A percentile compares a stretch with the other conserved stretches of the same genome.
phyloP scores from a whole-genome alignment of 2,888 invertebrate species.

The Microctonus aethiopoides region DNA sequence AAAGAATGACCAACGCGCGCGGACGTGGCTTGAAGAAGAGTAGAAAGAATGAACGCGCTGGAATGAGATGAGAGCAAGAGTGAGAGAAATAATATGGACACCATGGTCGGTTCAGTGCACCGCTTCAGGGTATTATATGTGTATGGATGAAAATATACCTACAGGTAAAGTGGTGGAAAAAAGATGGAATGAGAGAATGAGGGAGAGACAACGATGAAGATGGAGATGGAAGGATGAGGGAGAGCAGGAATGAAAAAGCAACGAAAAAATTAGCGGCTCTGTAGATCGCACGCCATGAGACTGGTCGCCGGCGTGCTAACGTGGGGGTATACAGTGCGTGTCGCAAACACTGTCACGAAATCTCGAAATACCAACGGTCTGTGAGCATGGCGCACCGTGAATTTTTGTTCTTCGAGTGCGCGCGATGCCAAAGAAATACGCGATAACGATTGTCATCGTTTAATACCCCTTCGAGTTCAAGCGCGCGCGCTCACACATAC shows the following conservation, averaged over 20 bases:
- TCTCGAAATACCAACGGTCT: constrained; percentile 36
- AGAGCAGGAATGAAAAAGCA: constrained; percentile 51
- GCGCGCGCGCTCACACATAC: too few relatives aligned
- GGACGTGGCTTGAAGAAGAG: constrained; percentile 13
- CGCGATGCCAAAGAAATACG: constrained; percentile 17
- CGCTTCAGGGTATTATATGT: constrained; percentile 9
- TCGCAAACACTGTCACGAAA: constrained; percentile 49
- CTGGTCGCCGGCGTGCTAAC: constrained; percentile 25
- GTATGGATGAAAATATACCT: constrained; percentile 12
- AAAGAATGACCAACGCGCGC: constrained; percentile 51
- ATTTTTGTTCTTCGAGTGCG: constrained; percentile 19
- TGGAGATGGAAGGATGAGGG: constrained; percentile 33
- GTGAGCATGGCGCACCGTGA: constrained; percentile 8
- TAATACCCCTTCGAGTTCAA: constrained; percentile 19
- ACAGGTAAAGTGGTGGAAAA: constrained; percentile 13
- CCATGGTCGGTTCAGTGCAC: constrained; percentile 27
- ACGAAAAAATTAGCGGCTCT: constrained; percentile 52
- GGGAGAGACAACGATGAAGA: constrained; percentile 12
- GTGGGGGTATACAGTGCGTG: constrained; percentile 47
- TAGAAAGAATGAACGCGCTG: constrained; percentile 17
- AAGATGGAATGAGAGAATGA: constrained; percentile 14
- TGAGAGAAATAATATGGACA: constrained; percentile 27
- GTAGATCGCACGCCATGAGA: constrained; percentile 54
- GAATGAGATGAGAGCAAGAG: constrained; percentile 38
- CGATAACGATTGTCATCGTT: constrained; percentile 21